Evolutionary conservation across 2,888 invertebrate species (phyloP), one percentile per base, ranked within the genome.

Genomic region (Holacanthella duospinosa): DNA sequence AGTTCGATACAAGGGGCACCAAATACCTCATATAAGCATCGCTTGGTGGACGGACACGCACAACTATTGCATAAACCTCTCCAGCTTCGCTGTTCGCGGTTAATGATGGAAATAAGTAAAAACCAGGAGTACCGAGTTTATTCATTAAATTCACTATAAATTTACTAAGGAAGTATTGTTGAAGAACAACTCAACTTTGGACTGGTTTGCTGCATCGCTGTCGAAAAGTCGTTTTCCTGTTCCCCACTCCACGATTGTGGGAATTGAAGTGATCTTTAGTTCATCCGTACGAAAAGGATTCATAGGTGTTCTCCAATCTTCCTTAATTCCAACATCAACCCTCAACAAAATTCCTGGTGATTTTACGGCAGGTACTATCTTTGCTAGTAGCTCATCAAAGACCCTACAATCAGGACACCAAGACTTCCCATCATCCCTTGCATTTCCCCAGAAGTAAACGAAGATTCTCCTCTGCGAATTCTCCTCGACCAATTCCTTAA

Each of bases 361-460:
- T 16, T 63, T 62, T 4, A 58, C 21, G n/a, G 59, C 60, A 9
- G 53, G 43, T 54, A 64, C 60, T 57, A 68, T 60, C 1, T 57
- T 27, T n/a, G 60, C 58, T 61, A 71, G 64, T 1, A 61, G 60
- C 26, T 29, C 61, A 43, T 72, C 71, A 59, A 71, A 89, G 79
- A 82, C 82, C 19, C 86, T 86, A 77, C 93, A 93, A 77, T 93
- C 93, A 0, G 86, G 84, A 75, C 93, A 93, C 93, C 93, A 93
- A 62, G 82, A 77, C 48, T 68, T 68, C 44, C 72, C 69, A 71
- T 81, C 78, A 0, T 81, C 76, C 59, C 81, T 75, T 77, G 85
- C 85, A 44, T 82, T 79, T 25, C 88, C 89, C 69, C 81, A 82
- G 75, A 86, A 89, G 72, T 84, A 82, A 59, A 87, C 78, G 68